A percentile compares a stretch with the other conserved stretches of the same genome.
Evolutionary conservation across 1,140 invertebrate species (phyloP).

Genomic region (Sesamia nonagrioides): DNA sequence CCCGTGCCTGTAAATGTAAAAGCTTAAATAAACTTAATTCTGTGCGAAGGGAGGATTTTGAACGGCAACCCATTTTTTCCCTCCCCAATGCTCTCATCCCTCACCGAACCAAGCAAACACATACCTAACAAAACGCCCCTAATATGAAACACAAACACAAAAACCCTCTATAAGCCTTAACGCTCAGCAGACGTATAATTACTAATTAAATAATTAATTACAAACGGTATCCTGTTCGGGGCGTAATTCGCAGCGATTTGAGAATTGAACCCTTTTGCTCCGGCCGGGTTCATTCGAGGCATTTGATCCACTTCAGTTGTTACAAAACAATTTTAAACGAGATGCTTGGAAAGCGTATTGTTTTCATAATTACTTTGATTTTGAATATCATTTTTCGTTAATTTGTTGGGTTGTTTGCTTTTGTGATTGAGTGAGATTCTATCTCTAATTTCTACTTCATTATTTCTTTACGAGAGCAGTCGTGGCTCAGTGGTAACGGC

Average conservation of each 20-base stretch:
- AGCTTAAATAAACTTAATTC: neutral
- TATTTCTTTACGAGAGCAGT: neutral
- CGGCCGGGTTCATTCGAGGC: neutral
- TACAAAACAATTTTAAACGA: slow-evolving; percentile 29
- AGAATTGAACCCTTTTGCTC: slow-evolving; percentile 30
- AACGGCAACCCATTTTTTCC: neutral
- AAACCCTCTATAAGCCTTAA: slow-evolving; percentile 41
- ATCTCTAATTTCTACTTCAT: neutral
- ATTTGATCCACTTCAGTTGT: slow-evolving; percentile 37
- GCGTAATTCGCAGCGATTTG: slow-evolving; percentile 40
- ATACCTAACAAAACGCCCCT: neutral
- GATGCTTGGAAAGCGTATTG: slow-evolving; percentile 13
- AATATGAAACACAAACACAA: slow-evolving; percentile 33
- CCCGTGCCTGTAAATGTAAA: neutral
- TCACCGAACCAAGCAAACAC: slow-evolving; percentile 12
- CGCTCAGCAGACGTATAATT: slow-evolving; percentile 42
- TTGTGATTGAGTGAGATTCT: neutral
- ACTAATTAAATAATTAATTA: slow-evolving; percentile 62
- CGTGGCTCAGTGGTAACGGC: no score
- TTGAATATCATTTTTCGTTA: slow-evolving; percentile 15
- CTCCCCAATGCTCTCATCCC: neutral
- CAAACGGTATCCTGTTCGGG: slow-evolving; percentile 41
- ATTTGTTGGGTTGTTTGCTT: neutral
- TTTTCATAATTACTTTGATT: slow-evolving; percentile 12
- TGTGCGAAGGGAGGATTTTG: neutral